A percentile compares a stretch with the other conserved stretches of the same genome.
Evolutionary conservation across 2,797 vertebrate species (phyloP).

Genomic region (Microctenopoma stevenorrisi): DNA sequence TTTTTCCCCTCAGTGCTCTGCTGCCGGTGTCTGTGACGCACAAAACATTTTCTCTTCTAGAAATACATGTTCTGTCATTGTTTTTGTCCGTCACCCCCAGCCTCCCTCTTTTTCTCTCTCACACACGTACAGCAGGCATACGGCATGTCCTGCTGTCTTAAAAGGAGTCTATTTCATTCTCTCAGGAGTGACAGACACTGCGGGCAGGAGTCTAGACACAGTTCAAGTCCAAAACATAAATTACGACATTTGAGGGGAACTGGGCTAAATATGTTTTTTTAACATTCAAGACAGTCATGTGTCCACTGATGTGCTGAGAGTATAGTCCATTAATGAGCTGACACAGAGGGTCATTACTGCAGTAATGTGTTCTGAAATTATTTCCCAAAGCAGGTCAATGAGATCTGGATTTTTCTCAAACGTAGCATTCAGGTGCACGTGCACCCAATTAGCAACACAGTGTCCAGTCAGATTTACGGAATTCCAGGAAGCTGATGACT

Average conservation of each 20-base stretch:
- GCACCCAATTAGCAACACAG: constrained; percentile 27
- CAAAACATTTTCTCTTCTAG: constrained; percentile 41
- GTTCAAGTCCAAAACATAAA: constrained; percentile 15
- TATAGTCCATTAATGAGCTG: constrained; percentile 26
- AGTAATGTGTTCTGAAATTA: constrained; percentile 14
- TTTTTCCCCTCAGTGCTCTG: constrained; percentile 48
- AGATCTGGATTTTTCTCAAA: background rate
- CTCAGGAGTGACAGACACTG: constrained; percentile 63
- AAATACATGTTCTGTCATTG: constrained; percentile 65
- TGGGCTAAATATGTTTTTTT: background rate
- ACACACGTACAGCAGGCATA: constrained; percentile 45
- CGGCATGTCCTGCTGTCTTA: constrained; percentile 57
- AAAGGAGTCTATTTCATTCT: constrained; percentile 68
- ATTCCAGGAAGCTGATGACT: constrained; percentile 74
- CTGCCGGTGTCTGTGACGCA: constrained; percentile 43
- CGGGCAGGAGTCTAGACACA: constrained; percentile 43
- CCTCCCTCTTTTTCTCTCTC: constrained; percentile 40
- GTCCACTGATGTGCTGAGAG: constrained; percentile 2
- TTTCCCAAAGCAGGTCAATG: constrained; percentile 27
- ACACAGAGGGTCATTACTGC: constrained; percentile 13
- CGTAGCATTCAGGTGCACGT: constrained; percentile 31
- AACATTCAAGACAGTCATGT: constrained; percentile 8
- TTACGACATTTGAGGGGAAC: background rate
- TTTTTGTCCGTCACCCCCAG: constrained; percentile 46
- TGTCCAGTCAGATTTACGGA: constrained; percentile 59